Evolutionary conservation across 2,113 vertebrate genomes (phyloP).

Genomic region (Corapipo altera): DNA sequence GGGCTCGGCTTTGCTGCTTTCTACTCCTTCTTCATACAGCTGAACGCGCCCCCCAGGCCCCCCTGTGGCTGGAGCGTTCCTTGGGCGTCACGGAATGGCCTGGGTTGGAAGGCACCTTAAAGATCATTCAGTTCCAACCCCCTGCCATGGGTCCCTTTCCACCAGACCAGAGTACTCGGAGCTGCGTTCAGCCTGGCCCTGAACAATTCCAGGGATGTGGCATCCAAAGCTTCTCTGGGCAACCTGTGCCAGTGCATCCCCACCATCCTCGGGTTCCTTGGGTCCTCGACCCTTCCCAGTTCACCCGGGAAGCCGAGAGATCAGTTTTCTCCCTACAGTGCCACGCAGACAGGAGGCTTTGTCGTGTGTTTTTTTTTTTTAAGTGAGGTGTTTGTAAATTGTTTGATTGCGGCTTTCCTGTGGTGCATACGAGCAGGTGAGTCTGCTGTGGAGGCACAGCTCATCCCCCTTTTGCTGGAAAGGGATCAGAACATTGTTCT

Average conservation of each 20-base stretch:
- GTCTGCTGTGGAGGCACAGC: neutral
- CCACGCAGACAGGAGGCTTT: neutral
- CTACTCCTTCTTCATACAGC: fast-evolving
- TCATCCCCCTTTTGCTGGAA: neutral
- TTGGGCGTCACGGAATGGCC: neutral
- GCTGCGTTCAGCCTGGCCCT: fast-evolving
- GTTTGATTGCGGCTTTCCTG: fast-evolving
- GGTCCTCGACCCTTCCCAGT: neutral
- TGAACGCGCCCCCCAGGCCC: neutral
- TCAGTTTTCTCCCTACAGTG: fast-evolving
- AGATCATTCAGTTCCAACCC: fast-evolving
- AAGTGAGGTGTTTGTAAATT: neutral
- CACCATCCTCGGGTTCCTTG: neutral
- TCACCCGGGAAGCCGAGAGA: fast-evolving
- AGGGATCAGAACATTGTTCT: neutral
- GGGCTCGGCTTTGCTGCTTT: neutral
- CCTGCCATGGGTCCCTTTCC: fast-evolving
- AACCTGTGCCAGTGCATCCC: neutral
- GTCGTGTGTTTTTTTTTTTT: neutral
- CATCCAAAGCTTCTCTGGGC: neutral
- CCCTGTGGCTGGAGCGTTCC: neutral
- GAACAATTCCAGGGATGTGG: fast-evolving
- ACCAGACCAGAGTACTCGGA: neutral
- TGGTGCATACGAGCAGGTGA: neutral
- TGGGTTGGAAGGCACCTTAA: neutral